Evolutionary conservation across 2,797 vertebrate species (phyloP), one percentile per base, ranked within the genome.

Genomic region (Myripristis jacobus): DNA sequence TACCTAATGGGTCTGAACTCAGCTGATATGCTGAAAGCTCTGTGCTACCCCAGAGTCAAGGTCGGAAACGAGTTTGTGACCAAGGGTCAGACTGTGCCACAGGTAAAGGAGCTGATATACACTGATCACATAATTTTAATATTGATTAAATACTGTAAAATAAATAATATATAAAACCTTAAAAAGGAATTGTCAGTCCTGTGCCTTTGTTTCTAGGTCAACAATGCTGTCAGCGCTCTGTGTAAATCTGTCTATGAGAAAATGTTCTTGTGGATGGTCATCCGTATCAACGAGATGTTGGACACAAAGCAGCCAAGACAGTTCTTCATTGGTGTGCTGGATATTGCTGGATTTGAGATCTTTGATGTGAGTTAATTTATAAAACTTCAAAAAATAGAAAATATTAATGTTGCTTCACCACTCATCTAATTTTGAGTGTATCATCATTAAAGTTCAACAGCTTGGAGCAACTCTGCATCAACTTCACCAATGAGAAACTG

Each of bases 271-370:
- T 96, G 95, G 96, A 96, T 96, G 95, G 96, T 96, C 2, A 3
- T 92, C 0, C 91, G 94, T 31, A 96, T 96, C 82, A 96, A 96
- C 85, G 92, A 97, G 77, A 95, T 95, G 48, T 81, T 97, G 84
- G 95, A 96, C 48, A 97, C 94, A 0, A 95, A 88, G 60, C 92
- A 95, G 16, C 84, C 94, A 0, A 92, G 96, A 48, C 89, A 94
- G 31, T 94, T 92, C 72, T 97, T 95, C 57, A 96, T 95, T 75
- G 96, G 95, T 0, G 94, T 96, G 60, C 65, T 96, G 66, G 96
- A 97, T 73, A 96, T 96, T 0, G 95, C 95, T 55, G 95, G 95
- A 50, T 96, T 96, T 86, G 95, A 97, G 85, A 96, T 97, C 47
- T 97, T 97, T 68, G 95, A 96, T 92, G 95, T 96, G 50, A 90